These are phyloP conservation scores for Eira barbara DNA, from an alignment of 2,113 vertebrate species.

Conservation along the genomic window DNA sequence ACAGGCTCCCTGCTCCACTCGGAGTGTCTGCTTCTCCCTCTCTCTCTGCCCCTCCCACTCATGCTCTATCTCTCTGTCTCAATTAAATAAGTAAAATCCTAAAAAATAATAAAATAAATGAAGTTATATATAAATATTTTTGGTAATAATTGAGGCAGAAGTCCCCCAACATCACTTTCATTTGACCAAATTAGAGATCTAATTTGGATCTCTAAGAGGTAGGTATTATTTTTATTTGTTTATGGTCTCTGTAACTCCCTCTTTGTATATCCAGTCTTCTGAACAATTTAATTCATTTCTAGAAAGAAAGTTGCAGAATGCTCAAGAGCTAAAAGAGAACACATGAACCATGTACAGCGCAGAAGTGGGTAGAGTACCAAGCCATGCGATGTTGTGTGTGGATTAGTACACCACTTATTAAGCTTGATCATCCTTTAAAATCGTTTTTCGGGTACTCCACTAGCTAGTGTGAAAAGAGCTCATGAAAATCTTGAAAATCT, in stretches of 20 bases:
- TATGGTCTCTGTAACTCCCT: background rate
- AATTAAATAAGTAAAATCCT: no score
- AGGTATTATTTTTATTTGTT: conserved; percentile 36
- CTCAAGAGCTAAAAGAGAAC: conserved; percentile 26
- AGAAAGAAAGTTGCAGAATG: background rate
- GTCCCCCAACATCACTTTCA: background rate
- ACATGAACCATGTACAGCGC: background rate
- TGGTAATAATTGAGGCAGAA: conserved; percentile 17
- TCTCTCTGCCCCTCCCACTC: no score
- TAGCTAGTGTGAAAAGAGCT: conserved; percentile 10
- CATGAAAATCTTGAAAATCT: background rate
- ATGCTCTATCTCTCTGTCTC: no score
- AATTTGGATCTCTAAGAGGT: background rate
- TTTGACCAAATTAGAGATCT: conserved; percentile 38
- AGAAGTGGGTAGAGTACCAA: background rate
- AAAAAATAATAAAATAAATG: no score
- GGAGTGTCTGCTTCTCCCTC: no score
- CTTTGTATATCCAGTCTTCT: background rate
- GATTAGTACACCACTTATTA: background rate
- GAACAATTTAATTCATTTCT: conserved; percentile 23
- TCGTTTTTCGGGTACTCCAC: background rate
- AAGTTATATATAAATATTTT: background rate
- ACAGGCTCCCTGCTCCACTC: no score
- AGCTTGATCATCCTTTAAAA: background rate
- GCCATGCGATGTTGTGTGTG: background rate